Evolutionary conservation across 2,113 vertebrate species (phyloP).

Genomic region (Trogon surrucura): DNA sequence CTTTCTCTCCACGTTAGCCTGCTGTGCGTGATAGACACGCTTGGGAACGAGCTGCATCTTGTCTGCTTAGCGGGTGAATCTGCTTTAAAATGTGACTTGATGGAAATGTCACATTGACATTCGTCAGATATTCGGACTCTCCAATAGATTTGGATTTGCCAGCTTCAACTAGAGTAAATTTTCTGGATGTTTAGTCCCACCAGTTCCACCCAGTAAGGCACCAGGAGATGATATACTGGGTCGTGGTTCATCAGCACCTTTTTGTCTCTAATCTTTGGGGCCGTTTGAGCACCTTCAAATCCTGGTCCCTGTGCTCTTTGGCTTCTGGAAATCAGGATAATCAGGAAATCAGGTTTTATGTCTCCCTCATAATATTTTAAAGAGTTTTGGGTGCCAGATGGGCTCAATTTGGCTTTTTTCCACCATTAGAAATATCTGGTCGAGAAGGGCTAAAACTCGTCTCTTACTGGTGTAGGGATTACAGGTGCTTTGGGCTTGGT

Average conservation of each 20-base stretch:
- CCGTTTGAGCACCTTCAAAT: neutral
- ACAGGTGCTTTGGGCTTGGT: neutral
- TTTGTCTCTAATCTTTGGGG: neutral
- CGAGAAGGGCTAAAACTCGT: neutral
- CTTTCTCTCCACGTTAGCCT: neutral
- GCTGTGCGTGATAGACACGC: neutral
- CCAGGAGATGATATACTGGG: no score
- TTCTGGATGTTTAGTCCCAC: neutral
- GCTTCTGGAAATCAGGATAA: neutral
- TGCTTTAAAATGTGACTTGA: neutral
- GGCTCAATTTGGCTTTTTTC: neutral
- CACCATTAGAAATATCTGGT: neutral
- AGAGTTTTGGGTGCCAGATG: neutral
- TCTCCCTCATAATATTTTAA: neutral
- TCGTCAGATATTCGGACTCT: neutral
- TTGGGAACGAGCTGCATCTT: neutral
- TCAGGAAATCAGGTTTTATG: neutral
- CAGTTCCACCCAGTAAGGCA: no score
- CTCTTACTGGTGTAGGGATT: neutral
- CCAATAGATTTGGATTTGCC: neutral
- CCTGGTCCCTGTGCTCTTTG: neutral
- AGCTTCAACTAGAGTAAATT: neutral
- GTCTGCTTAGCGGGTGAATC: neutral
- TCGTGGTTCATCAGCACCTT: accelerated
- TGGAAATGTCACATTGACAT: neutral